Conservation (phyloP, 2,797 vertebrate genomes). For the Gobio occitaniae region DNA sequence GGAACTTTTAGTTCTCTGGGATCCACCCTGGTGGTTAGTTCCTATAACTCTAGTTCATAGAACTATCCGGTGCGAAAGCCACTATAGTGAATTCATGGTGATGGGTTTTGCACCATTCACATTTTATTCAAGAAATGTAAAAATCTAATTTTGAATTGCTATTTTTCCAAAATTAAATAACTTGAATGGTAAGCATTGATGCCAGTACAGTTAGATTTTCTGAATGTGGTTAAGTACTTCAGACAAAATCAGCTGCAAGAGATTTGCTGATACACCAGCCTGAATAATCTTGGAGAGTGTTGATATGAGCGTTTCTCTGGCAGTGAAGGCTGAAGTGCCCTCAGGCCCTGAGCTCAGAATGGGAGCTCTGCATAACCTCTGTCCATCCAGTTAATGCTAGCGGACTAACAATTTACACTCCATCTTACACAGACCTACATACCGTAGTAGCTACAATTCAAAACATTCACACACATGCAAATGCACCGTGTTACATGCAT, state of each 20-base stretch:
- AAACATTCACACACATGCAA: conserved; percentile 4
- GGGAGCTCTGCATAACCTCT: not conserved
- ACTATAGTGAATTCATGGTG: too few relatives aligned
- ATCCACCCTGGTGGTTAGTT: too few relatives aligned
- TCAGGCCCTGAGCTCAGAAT: conserved; percentile 22
- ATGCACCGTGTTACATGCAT: not conserved
- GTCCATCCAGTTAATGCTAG: conserved; percentile 30
- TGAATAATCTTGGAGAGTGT: conserved; percentile 28
- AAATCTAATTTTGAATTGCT: not conserved
- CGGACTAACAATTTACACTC: conserved; percentile 14
- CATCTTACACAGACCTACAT: conserved; percentile 18
- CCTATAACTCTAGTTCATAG: too few relatives aligned
- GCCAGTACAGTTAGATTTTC: conserved; percentile 3
- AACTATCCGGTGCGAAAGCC: too few relatives aligned
- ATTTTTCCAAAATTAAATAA: not conserved
- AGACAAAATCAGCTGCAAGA: conserved; percentile 14
- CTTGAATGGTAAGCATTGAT: too few relatives aligned
- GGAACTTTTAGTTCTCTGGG: too few relatives aligned
- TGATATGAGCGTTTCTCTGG: conserved; percentile 15
- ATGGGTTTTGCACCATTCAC: not conserved
- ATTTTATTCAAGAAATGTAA: not conserved
- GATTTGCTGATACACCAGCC: conserved; percentile 35
- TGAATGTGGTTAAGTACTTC: conserved; percentile 9
- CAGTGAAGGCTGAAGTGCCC: conserved; percentile 38
- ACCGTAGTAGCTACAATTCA: not conserved